Evolutionary conservation across 2,113 vertebrate genomes (phyloP).

Genomic region (Casuarius casuarius): DNA sequence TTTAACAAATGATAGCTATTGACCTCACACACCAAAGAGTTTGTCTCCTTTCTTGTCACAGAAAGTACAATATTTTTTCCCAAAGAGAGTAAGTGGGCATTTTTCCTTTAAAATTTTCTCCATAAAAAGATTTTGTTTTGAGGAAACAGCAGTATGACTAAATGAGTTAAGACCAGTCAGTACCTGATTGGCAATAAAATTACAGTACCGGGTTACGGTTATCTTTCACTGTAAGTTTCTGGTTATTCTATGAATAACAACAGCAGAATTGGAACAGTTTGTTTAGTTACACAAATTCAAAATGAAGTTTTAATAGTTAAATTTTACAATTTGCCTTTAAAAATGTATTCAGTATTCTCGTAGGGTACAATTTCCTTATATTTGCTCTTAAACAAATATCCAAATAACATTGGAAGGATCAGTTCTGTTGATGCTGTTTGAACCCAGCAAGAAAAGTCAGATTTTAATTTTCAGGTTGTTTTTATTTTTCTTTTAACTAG

Average conservation of each 20-base stretch:
- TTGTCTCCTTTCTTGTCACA: background rate
- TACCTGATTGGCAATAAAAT: background rate
- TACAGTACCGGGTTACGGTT: background rate
- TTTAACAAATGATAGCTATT: background rate
- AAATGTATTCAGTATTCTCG: background rate
- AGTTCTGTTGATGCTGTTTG: background rate
- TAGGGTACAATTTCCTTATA: background rate
- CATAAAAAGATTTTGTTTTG: background rate
- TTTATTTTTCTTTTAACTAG: background rate
- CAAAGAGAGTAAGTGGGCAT: background rate
- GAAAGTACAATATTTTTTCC: background rate
- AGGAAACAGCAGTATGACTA: background rate
- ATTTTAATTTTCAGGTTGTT: background rate
- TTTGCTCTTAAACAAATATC: background rate
- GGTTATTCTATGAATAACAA: background rate
- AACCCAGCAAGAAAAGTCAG: background rate
- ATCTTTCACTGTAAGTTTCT: constrained; percentile 6
- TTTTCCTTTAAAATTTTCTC: background rate
- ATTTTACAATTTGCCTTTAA: background rate
- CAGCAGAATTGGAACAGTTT: constrained; percentile 24
- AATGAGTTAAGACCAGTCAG: background rate
- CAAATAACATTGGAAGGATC: background rate
- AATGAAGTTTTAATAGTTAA: background rate
- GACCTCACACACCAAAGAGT: too few relatives aligned
- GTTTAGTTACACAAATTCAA: constrained; percentile 25